Evolutionary conservation across 2,797 vertebrate species (phyloP).

Genomic region (Tenualosa ilisha): DNA sequence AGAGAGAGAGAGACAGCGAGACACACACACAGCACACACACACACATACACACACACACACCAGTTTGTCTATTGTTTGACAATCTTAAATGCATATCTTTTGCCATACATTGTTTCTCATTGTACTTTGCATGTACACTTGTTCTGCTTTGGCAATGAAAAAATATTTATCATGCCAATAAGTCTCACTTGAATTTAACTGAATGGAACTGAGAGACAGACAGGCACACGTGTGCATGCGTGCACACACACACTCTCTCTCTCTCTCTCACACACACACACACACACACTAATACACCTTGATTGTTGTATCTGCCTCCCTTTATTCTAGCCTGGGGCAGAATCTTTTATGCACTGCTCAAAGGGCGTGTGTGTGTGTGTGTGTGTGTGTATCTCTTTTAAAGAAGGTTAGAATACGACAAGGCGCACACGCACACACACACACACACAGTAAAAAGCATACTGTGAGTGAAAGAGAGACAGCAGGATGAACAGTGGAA

Average conservation of each 20-base stretch:
- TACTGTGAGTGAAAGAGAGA: not conserved
- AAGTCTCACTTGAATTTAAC: too few relatives aligned
- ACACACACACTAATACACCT: not conserved
- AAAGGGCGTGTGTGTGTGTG: conserved; percentile 29
- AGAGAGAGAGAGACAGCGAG: too few relatives aligned
- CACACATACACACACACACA: not conserved
- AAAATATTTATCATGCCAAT: too few relatives aligned
- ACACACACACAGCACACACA: not conserved
- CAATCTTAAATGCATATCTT: too few relatives aligned
- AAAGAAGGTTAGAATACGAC: not conserved
- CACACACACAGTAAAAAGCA: not conserved
- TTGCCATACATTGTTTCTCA: too few relatives aligned
- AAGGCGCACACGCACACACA: not conserved
- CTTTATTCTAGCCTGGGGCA: not conserved
- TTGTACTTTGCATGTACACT: too few relatives aligned
- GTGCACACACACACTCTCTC: not conserved
- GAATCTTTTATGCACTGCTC: conserved; percentile 1
- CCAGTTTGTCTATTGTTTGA: too few relatives aligned
- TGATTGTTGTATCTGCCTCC: not conserved
- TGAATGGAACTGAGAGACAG: not conserved
- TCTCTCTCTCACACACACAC: not conserved
- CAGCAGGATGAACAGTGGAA: not conserved
- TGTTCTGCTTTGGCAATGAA: too few relatives aligned
- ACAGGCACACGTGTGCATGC: not conserved
- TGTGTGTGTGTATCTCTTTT: not conserved